Percentiles rank a stretch among this genome's conserved stretches.
Conservation (phyloP, 2,888 invertebrate genomes). For the Rosalia funebris region DNA sequence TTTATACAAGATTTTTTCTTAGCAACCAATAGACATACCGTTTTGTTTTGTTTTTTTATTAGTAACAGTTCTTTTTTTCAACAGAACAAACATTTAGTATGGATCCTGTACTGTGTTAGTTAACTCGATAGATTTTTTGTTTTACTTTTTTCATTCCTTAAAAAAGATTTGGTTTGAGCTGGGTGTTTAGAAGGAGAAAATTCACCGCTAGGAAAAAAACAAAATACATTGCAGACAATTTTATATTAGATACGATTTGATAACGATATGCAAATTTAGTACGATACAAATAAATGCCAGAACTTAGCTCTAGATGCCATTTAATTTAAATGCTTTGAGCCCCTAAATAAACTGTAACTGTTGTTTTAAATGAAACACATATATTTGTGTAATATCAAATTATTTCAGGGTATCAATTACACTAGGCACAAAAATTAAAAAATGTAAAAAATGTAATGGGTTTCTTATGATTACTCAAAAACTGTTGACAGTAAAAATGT, state of each 20-base stretch:
- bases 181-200: slow-evolving; percentile 60
- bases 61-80: slow-evolving; percentile 19
- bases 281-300: slow-evolving; percentile 12
- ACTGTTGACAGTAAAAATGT: too few relatives aligned
- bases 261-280: slow-evolving; percentile 14
- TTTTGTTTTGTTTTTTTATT: slow-evolving; percentile 27
- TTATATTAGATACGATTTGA: slow-evolving; percentile 40
- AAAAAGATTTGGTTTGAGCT: slow-evolving; percentile 65
- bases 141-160: slow-evolving; percentile 30
- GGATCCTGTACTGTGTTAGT: slow-evolving; percentile 56
- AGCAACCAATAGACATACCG: slow-evolving; percentile 26
- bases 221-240: slow-evolving; percentile 46
- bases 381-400: too few relatives aligned
- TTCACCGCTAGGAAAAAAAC: slow-evolving; percentile 36
- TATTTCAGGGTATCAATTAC: too few relatives aligned
- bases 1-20: slow-evolving; percentile 41
- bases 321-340: background rate
- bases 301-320: slow-evolving; percentile 4
- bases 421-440: too few relatives aligned
- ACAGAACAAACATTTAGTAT: slow-evolving; percentile 20
- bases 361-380: too few relatives aligned
- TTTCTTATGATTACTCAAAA: too few relatives aligned
- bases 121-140: slow-evolving; percentile 39
- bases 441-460: too few relatives aligned
- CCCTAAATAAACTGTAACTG: background rate